Conservation (phyloP, 2,113 vertebrate species). For the Megaptera novaeangliae region DNA sequence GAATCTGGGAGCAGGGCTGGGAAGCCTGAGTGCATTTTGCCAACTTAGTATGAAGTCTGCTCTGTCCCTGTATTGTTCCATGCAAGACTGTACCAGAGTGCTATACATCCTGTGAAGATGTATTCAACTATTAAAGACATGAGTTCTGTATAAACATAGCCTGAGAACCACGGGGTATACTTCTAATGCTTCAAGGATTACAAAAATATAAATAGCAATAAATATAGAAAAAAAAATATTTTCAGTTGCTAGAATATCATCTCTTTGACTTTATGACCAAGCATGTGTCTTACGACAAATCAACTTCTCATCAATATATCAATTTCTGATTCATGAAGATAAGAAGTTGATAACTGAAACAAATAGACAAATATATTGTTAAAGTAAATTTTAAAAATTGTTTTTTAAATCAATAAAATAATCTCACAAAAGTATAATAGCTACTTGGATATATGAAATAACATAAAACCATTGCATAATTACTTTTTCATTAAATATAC, state of each 20-base stretch:
- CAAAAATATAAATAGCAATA: background rate
- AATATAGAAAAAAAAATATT: background rate
- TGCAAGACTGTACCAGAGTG: background rate
- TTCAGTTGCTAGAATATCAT: background rate
- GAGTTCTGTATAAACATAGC: background rate
- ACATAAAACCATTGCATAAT: background rate
- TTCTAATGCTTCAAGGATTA: background rate
- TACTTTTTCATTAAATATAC: background rate
- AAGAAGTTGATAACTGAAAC: background rate
- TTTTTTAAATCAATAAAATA: background rate
- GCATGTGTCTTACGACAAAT: background rate
- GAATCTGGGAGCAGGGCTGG: background rate
- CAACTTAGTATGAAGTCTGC: background rate
- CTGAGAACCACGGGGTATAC: background rate
- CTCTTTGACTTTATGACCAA: background rate
- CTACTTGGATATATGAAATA: background rate
- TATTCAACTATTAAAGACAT: background rate
- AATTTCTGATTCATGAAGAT: background rate
- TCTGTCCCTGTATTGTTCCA: background rate
- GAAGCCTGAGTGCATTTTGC: background rate
- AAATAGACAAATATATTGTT: background rate
- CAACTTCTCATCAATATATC: background rate
- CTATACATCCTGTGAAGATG: background rate
- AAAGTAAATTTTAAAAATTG: background rate
- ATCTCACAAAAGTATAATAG: background rate